These are phyloP conservation scores for Poeciliopsis infans DNA, from an alignment of 2,797 vertebrate species.

Conservation along the genomic window DNA sequence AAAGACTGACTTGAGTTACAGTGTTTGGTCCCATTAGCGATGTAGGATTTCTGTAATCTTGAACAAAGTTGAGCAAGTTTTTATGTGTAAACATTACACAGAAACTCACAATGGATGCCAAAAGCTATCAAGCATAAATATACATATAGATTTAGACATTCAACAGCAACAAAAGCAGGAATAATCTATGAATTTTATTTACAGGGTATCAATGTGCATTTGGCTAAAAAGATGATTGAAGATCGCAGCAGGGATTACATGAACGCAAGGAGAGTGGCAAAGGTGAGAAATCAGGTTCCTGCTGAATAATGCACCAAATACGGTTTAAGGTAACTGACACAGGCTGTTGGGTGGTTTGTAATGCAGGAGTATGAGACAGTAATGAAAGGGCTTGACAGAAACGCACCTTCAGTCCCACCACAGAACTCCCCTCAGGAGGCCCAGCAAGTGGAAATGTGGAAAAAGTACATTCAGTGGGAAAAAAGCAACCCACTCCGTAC, in stretches of 20 bases:
- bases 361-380: constrained; percentile 97
- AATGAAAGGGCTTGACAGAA: constrained; percentile 98
- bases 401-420: constrained; percentile 96
- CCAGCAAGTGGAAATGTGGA: constrained; percentile 99
- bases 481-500: constrained; percentile 98
- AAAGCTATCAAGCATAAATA: background rate
- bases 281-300: constrained; percentile 80
- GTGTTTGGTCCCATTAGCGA: background rate
- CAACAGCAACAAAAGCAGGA: background rate
- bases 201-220: constrained; percentile 97
- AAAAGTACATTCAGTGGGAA: constrained; percentile 99
- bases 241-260: constrained; percentile 99
- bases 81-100: background rate
- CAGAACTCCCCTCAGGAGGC: constrained; percentile 98
- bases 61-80: background rate
- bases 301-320: background rate
- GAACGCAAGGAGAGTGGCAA: constrained; percentile 98
- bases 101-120: background rate
- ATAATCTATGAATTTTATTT: constrained; percentile 43
- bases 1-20: background rate
- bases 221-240: constrained; percentile 99
- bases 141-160: background rate
- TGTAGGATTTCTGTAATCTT: background rate
- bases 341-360: constrained; percentile 7
- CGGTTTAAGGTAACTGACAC: constrained; percentile 1